Percentiles rank a stretch among this genome's conserved stretches.
Evolutionary conservation across 2,888 invertebrate species (phyloP).

Genomic region (Esperia sulphurella): DNA sequence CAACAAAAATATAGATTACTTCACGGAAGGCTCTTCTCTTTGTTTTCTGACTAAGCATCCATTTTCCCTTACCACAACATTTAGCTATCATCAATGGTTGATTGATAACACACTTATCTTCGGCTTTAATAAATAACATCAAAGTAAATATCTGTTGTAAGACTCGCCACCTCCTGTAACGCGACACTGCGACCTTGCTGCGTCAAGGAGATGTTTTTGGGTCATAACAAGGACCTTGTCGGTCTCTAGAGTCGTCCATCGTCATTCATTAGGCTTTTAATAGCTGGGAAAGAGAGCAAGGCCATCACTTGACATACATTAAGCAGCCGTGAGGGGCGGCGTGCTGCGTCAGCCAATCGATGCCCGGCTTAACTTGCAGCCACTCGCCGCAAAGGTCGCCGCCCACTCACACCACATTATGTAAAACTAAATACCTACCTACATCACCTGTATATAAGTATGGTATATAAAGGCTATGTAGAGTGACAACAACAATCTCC

Average conservation of each 20-base stretch:
- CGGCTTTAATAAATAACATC: constrained; percentile 2
- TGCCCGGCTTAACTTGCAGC: constrained; percentile 34
- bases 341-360: constrained; percentile 73
- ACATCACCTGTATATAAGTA: background rate
- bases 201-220: constrained; percentile 31
- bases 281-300: constrained; percentile 73
- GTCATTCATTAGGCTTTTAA: constrained; percentile 75
- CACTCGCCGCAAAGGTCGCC: constrained; percentile 50
- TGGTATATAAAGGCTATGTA: background rate
- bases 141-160: constrained; percentile 3
- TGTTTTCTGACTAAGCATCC: constrained; percentile 1
- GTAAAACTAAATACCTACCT: background rate
- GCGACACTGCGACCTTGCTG: constrained; percentile 20
- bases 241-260: constrained; percentile 49
- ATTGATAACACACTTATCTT: constrained; percentile 16
- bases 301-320: constrained; percentile 74
- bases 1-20: no score
- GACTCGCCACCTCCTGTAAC: constrained; percentile 3
- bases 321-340: constrained; percentile 53
- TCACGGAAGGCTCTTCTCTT: no score
- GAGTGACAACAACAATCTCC: no score
- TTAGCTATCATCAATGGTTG: constrained; percentile 16
- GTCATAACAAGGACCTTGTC: constrained; percentile 42
- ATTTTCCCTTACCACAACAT: background rate
- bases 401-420: constrained; percentile 38